Percentiles rank a stretch among this genome's conserved stretches.
phyloP scores from a whole-genome alignment of 2,113 vertebrate genomes.

The Entomyzon cyanotis region DNA sequence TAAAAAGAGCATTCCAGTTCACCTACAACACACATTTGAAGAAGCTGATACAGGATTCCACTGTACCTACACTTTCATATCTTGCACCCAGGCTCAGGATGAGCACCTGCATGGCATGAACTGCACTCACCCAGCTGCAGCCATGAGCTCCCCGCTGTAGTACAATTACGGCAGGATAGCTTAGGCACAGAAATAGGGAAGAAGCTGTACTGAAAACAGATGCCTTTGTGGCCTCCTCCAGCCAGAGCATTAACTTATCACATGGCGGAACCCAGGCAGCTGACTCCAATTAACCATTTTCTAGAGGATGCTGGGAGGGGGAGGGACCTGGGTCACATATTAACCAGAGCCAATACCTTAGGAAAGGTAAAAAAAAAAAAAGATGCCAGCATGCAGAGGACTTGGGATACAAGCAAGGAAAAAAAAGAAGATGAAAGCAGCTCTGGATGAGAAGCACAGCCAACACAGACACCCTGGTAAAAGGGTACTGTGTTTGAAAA shows the following conservation, averaged over 20 bases:
- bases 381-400: background rate
- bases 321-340: background rate
- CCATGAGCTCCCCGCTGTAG: background rate
- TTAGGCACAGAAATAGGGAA: background rate
- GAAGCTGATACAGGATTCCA: background rate
- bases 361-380: background rate
- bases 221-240: background rate
- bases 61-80: background rate
- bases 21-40: background rate
- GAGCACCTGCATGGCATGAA: background rate
- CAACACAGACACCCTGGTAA: background rate
- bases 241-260: background rate
- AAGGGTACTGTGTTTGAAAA: slow-evolving; percentile 12
- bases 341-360: background rate
- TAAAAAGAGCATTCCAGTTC: slow-evolving; percentile 35
- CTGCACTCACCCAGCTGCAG: background rate
- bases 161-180: background rate
- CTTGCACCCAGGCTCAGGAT: background rate
- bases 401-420: background rate
- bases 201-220: background rate
- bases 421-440: background rate
- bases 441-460: background rate
- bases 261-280: background rate
- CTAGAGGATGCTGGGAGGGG: background rate
- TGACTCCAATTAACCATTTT: background rate